These are phyloP conservation scores for Lacerta agilis DNA, from an alignment of 2,797 vertebrate genomes.

Conservation along the genomic window DNA sequence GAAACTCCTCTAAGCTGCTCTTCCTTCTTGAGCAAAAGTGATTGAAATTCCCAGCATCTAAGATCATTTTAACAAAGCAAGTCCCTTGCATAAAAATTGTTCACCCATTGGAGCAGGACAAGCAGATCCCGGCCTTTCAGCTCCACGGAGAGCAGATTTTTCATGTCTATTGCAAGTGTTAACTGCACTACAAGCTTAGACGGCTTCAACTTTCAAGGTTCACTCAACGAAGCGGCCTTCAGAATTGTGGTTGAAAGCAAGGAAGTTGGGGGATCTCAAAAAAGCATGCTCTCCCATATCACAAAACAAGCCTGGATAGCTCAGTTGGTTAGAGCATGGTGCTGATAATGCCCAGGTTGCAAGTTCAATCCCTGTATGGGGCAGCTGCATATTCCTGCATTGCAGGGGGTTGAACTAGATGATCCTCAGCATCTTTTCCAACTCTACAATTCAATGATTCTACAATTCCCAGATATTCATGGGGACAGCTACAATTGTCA, in stretches of 20 bases:
- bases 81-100: background rate
- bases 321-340: background rate
- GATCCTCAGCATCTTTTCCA: no score
- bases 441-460: background rate
- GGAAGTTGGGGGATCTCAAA: background rate
- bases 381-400: no score
- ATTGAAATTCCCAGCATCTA: constrained; percentile 8
- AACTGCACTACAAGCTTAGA: background rate
- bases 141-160: background rate
- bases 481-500: background rate
- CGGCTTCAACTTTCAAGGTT: background rate
- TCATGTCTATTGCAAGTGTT: background rate
- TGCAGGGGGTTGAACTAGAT: no score
- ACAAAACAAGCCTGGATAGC: background rate
- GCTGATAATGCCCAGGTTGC: no score
- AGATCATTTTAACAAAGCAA: constrained; percentile 13
- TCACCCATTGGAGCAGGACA: constrained; percentile 12
- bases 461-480: no score
- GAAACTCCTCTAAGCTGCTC: background rate
- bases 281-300: background rate
- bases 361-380: no score
- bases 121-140: background rate
- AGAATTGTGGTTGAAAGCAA: background rate
- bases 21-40: background rate
- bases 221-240: background rate